These are phyloP conservation scores for Zosterops borbonicus DNA, from an alignment of 2,113 vertebrate genomes.

Conservation along the genomic window DNA sequence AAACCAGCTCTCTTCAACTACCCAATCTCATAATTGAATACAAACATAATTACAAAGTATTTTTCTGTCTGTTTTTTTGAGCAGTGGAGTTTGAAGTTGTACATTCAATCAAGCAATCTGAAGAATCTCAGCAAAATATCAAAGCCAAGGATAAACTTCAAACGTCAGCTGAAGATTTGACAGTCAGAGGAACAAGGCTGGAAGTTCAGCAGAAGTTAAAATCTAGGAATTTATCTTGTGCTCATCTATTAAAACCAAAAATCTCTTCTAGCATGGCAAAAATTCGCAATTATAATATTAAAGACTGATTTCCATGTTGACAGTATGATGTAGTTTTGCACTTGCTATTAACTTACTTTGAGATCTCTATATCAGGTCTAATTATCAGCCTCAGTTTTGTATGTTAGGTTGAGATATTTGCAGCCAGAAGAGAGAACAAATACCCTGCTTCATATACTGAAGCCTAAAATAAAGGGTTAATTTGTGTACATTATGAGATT, in stretches of 20 bases:
- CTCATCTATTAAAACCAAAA: constrained; percentile 17
- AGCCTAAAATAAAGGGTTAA: constrained; percentile 27
- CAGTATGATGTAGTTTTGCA: not conserved
- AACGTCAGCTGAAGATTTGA: not conserved
- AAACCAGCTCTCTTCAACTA: not conserved
- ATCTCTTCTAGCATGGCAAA: constrained; percentile 35
- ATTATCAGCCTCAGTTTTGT: not conserved
- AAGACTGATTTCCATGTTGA: constrained; percentile 73
- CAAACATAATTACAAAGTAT: not conserved
- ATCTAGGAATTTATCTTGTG: not conserved
- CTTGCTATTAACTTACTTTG: not conserved
- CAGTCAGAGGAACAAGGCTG: constrained; percentile 65
- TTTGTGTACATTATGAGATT: not conserved
- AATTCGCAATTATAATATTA: constrained; percentile 88
- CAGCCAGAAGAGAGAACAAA: not conserved
- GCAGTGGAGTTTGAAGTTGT: not conserved
- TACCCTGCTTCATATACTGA: not conserved
- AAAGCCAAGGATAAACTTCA: not conserved
- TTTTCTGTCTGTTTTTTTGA: not conserved
- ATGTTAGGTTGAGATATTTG: not conserved
- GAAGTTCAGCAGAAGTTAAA: constrained; percentile 67
- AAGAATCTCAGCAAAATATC: not conserved
- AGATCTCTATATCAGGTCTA: not conserved
- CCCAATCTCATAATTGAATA: not conserved
- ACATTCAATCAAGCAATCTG: not conserved